Conservation (phyloP, 1,140 invertebrate species). For the Lepidurus couesii region DNA sequence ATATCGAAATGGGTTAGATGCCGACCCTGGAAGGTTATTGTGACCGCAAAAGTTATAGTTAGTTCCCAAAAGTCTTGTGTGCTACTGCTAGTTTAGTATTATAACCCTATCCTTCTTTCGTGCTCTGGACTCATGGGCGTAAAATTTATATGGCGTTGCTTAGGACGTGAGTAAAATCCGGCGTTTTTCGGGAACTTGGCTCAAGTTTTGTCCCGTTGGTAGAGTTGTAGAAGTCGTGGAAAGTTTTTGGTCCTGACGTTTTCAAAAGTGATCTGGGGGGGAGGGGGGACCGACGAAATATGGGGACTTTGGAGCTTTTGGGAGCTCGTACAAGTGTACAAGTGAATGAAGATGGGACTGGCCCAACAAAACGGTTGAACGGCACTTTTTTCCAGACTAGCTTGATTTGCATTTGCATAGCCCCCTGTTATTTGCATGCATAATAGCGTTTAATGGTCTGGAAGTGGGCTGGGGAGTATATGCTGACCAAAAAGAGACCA, state of each 20-base stretch:
- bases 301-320: neutral
- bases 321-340: neutral
- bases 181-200: neutral
- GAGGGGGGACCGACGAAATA: neutral
- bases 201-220: slow-evolving; percentile 4
- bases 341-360: neutral
- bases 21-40: neutral
- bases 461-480: slow-evolving; percentile 7
- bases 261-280: neutral
- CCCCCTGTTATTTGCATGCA: slow-evolving; percentile 3
- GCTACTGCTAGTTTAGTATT: slow-evolving; percentile 1
- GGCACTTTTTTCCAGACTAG: neutral
- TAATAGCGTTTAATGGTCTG: slow-evolving; percentile 6
- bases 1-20: neutral
- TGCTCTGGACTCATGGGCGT: slow-evolving; percentile 3
- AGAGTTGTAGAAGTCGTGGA: neutral
- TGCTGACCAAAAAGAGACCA: neutral
- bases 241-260: neutral
- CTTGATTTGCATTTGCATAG: slow-evolving; percentile 22
- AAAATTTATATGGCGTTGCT: slow-evolving; percentile 20
- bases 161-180: slow-evolving; percentile 21
- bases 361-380: slow-evolving; percentile 6
- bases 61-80: neutral
- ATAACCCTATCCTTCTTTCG: neutral
- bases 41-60: slow-evolving; percentile 16